Conservation (phyloP, 92 coral and sea anemone species). For the Pocillopora meandrina region DNA sequence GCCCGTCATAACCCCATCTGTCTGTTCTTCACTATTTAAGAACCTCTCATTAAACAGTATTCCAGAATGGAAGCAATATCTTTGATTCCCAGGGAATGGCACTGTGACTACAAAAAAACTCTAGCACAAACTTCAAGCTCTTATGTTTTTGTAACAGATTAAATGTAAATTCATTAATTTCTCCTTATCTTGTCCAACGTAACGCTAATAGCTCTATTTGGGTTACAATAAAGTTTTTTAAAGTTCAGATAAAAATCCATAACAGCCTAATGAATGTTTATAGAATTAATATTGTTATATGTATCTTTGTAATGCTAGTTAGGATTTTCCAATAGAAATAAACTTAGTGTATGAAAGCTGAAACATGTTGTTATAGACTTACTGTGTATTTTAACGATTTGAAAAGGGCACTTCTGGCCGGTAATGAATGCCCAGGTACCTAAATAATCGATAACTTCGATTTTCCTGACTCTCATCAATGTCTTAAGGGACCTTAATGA, state of each 20-base stretch:
- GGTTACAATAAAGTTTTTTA: too few species aligned
- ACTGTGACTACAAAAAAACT: not conserved
- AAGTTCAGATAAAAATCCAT: too few species aligned
- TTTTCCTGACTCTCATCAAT: too few species aligned
- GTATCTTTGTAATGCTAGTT: not conserved
- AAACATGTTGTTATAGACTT: too few species aligned
- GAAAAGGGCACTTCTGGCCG: not conserved
- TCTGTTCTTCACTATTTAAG: not conserved
- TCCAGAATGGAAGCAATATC: constrained; percentile 22
- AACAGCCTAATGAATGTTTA: not conserved
- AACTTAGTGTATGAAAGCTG: not conserved
- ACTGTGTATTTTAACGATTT: not conserved
- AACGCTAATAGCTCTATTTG: too few species aligned
- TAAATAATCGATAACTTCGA: too few species aligned
- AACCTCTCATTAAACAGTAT: constrained; percentile 19
- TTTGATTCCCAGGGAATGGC: constrained; percentile 17
- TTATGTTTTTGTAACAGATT: not conserved
- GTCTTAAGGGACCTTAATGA: too few species aligned
- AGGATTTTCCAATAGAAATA: constrained; percentile 30
- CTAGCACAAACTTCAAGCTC: not conserved
- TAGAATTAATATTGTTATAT: not conserved
- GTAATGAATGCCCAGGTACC: too few species aligned
- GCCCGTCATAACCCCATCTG: not conserved
- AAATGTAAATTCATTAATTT: too few species aligned
- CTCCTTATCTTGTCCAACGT: too few species aligned